Evolutionary conservation across 2,113 vertebrate genomes (phyloP).

Genomic region (Gavialis gangeticus): DNA sequence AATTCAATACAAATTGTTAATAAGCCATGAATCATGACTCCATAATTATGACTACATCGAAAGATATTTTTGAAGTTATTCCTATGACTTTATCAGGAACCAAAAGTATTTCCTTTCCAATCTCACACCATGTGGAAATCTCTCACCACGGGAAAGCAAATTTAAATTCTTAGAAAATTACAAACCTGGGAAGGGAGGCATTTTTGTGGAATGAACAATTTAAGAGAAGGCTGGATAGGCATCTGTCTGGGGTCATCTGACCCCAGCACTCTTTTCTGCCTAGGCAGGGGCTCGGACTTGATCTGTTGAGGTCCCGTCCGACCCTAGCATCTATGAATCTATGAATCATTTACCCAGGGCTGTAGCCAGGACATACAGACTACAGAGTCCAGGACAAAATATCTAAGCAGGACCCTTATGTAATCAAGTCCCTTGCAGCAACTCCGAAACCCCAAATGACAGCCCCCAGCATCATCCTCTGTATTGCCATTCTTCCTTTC

Average conservation of each 20-base stretch:
- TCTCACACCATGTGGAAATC: background rate
- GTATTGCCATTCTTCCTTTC: conserved; percentile 2
- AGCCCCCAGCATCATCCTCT: conserved; percentile 2
- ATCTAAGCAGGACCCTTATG: conserved; percentile 18
- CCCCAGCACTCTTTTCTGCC: no score
- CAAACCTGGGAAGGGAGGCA: no score
- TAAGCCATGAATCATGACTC: background rate
- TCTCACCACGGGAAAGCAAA: background rate
- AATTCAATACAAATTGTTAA: background rate
- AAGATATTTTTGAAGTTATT: background rate
- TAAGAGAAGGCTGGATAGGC: no score
- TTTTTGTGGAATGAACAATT: no score
- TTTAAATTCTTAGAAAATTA: background rate
- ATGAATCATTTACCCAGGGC: background rate
- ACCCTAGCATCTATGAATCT: background rate
- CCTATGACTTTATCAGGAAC: background rate
- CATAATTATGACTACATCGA: background rate
- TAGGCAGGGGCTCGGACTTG: no score
- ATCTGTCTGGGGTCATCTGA: no score
- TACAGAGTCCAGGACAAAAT: conserved; percentile 4
- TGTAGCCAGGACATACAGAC: background rate
- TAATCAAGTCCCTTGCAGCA: conserved; percentile 5
- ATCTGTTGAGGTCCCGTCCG: no score
- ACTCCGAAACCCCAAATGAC: background rate
- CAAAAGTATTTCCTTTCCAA: conserved; percentile 1